Evolutionary conservation across 2,888 invertebrate species (phyloP).

Genomic region (Scaptodrosophila latifasciaeformis): DNA sequence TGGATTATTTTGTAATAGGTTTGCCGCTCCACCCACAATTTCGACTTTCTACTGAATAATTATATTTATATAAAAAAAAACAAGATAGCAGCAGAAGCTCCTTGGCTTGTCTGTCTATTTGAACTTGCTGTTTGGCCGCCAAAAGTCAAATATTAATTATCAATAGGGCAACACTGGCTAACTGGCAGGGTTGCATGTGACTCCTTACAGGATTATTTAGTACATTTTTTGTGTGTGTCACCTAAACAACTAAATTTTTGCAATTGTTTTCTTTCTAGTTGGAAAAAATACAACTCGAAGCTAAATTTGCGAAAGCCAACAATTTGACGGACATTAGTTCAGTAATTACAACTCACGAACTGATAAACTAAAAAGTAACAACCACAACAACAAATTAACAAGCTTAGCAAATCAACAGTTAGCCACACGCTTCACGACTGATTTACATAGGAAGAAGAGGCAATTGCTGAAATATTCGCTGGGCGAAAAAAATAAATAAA

Average conservation of each 20-base stretch:
- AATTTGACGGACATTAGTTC: conserved; percentile 31
- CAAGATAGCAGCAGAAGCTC: too few relatives aligned
- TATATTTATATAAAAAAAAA: too few relatives aligned
- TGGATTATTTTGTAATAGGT: conserved; percentile 23
- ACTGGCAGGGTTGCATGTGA: conserved; percentile 14
- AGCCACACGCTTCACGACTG: conserved; percentile 25
- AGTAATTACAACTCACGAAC: conserved; percentile 24
- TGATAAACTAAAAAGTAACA: conserved; percentile 30
- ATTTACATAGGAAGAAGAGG: conserved; percentile 18
- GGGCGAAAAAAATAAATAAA: too few relatives aligned
- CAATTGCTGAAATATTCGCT: conserved; percentile 52
- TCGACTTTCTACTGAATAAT: too few relatives aligned
- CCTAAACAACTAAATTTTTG: background rate
- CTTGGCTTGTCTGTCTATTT: too few relatives aligned
- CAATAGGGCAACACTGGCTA: too few relatives aligned
- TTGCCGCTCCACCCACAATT: too few relatives aligned
- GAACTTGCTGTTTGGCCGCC: too few relatives aligned
- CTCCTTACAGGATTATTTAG: conserved; percentile 6
- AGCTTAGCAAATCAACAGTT: background rate
- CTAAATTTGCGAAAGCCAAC: conserved; percentile 24
- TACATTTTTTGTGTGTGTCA: too few relatives aligned
- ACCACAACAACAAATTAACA: conserved; percentile 10
- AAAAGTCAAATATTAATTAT: too few relatives aligned
- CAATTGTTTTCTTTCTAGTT: background rate
- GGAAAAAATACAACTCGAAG: conserved; percentile 26